A percentile compares a stretch with the other conserved stretches of the same genome.
Conservation (phyloP, 2,888 invertebrate species). For the Pachliopta kotzebuea region DNA sequence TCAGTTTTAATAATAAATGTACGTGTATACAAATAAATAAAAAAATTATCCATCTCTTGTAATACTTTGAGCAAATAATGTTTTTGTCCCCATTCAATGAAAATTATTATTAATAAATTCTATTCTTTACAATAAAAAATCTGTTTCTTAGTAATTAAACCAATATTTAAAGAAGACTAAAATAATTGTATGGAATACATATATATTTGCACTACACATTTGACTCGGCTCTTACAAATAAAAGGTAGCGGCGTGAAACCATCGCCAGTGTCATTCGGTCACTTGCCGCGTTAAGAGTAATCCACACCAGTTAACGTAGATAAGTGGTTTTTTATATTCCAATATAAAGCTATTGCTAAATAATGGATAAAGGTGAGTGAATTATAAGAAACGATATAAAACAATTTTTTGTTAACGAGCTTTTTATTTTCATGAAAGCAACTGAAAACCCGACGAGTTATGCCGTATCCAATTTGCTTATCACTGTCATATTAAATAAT, state of each 20-base stretch:
- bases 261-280: constrained; percentile 8
- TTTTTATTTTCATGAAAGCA: too few relatives aligned
- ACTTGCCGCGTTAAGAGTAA: neutral
- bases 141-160: neutral
- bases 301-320: neutral
- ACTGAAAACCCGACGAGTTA: too few relatives aligned
- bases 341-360: neutral
- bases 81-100: too few relatives aligned
- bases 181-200: neutral
- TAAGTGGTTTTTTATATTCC: constrained; percentile 1
- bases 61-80: too few relatives aligned
- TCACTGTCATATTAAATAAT: too few relatives aligned
- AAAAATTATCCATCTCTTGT: too few relatives aligned
- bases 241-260: neutral
- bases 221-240: neutral
- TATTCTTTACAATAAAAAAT: too few relatives aligned
- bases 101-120: too few relatives aligned
- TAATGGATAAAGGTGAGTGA: constrained; percentile 18
- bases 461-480: too few relatives aligned
- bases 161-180: neutral
- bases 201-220: neutral
- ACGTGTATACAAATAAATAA: too few relatives aligned
- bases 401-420: too few relatives aligned
- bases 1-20: too few relatives aligned
- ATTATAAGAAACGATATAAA: neutral